Evolutionary conservation across 2,888 invertebrate species (phyloP).

Genomic region (Drosophila stalkeri): DNA sequence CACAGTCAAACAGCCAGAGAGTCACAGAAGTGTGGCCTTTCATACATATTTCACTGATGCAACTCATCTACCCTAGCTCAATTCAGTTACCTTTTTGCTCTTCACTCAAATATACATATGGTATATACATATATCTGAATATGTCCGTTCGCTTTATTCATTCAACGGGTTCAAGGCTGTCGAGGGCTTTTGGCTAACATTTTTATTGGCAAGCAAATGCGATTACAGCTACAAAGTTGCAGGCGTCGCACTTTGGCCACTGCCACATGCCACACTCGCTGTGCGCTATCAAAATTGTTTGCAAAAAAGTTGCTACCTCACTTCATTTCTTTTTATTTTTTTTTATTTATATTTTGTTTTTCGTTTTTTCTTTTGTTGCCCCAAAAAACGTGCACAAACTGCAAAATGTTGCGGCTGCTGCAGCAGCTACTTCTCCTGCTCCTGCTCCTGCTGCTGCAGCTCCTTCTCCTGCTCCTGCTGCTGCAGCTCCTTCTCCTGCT

Average conservation of each 20-base stretch:
- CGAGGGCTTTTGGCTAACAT: slow-evolving; percentile 47
- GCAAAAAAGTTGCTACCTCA: slow-evolving; percentile 14
- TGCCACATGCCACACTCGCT: not conserved
- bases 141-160: slow-evolving; percentile 4
- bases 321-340: not conserved
- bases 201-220: slow-evolving; percentile 70
- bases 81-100: slow-evolving; percentile 13
- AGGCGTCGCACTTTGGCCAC: slow-evolving; percentile 13
- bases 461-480: not conserved
- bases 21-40: slow-evolving; percentile 9
- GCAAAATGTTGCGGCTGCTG: slow-evolving; percentile 10
- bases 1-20: slow-evolving; percentile 2
- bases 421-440: not conserved
- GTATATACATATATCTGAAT: not conserved
- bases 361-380: not conserved
- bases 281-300: slow-evolving; percentile 24
- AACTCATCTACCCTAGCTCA: slow-evolving; percentile 6
- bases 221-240: slow-evolving; percentile 53
- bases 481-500: not conserved
- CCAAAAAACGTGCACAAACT: slow-evolving; percentile 41
- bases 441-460: not conserved
- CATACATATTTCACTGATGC: slow-evolving; percentile 37
- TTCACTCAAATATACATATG: slow-evolving; percentile 8
- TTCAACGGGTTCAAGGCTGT: slow-evolving; percentile 12
- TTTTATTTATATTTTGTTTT: not conserved